Evolutionary conservation across 2,113 vertebrate species (phyloP).

Genomic region (Aphelocoma coerulescens): DNA sequence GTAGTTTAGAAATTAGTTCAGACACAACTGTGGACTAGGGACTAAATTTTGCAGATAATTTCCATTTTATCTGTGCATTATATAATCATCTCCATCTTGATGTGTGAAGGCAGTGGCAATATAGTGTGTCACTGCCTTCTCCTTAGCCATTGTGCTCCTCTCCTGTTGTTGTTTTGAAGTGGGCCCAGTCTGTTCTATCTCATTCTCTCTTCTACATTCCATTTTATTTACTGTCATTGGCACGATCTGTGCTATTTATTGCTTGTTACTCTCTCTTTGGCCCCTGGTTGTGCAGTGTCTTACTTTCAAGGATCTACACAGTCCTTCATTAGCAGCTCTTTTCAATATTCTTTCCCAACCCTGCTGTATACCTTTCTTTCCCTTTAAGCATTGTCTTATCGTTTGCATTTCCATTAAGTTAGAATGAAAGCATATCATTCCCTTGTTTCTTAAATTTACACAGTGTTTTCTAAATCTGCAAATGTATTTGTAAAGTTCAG

Average conservation of each 20-base stretch:
- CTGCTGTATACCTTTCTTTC: not conserved
- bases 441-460: conserved; percentile 26
- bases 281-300: not conserved
- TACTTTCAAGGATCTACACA: not conserved
- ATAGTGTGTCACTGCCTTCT: not conserved
- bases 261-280: not conserved
- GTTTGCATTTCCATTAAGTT: conserved; percentile 38
- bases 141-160: conserved; percentile 12
- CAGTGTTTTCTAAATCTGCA: conserved; percentile 19
- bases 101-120: not conserved
- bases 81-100: not conserved
- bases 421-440: conserved; percentile 15
- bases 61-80: not conserved
- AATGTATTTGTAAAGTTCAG: conserved; percentile 28
- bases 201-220: not conserved
- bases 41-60: not conserved
- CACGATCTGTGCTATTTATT: conserved; percentile 28
- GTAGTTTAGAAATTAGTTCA: not conserved
- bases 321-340: conserved; percentile 12
- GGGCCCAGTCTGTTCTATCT: not conserved
- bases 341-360: not conserved
- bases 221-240: conserved; percentile 35
- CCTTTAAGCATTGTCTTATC: not conserved
- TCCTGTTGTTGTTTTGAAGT: conserved; percentile 16
- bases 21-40: not conserved